Evolutionary conservation across 1,140 invertebrate species (phyloP).

Genomic region (Thrips palmi): DNA sequence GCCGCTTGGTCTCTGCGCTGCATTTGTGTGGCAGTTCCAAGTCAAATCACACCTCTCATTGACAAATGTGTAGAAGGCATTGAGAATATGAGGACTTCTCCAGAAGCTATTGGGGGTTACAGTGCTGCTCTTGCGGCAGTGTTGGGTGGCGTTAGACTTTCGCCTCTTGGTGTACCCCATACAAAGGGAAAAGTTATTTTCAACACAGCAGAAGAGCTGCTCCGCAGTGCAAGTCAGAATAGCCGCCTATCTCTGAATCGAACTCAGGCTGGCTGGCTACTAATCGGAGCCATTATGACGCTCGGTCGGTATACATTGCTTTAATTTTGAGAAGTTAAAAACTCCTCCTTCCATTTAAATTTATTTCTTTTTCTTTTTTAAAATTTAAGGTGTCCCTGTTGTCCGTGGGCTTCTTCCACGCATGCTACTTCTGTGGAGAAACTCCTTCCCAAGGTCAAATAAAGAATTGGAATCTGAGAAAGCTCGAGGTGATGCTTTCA

Average conservation of each 20-base stretch:
- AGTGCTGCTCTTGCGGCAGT: constrained; percentile 85
- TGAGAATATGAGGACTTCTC: constrained; percentile 74
- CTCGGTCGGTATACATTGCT: constrained; percentile 56
- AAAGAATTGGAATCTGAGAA: constrained; percentile 96
- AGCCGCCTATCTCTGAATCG: constrained; percentile 83
- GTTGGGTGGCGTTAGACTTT: constrained; percentile 74
- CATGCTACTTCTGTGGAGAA: constrained; percentile 91
- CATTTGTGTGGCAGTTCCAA: constrained; percentile 81
- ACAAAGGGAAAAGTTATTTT: constrained; percentile 92
- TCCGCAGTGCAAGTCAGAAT: constrained; percentile 93
- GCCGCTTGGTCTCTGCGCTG: constrained; percentile 88
- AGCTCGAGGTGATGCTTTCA: constrained; percentile 91
- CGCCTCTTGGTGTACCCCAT: constrained; percentile 88
- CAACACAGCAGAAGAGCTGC: constrained; percentile 88
- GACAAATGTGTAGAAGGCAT: constrained; percentile 70
- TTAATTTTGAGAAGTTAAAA: constrained; percentile 8
- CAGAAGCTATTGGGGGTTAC: constrained; percentile 87
- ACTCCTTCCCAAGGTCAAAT: constrained; percentile 87
- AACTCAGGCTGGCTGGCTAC: constrained; percentile 92
- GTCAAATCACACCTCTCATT: constrained; percentile 81
- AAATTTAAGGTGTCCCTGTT: constrained; percentile 53
- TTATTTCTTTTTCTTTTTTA: constrained; percentile 10
- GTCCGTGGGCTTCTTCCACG: constrained; percentile 75
- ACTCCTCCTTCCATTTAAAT: not conserved
- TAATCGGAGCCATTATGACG: constrained; percentile 93